Conservation (phyloP, 53 echinoderm and acorn worm genomes). For the Pentamera pediparva region DNA sequence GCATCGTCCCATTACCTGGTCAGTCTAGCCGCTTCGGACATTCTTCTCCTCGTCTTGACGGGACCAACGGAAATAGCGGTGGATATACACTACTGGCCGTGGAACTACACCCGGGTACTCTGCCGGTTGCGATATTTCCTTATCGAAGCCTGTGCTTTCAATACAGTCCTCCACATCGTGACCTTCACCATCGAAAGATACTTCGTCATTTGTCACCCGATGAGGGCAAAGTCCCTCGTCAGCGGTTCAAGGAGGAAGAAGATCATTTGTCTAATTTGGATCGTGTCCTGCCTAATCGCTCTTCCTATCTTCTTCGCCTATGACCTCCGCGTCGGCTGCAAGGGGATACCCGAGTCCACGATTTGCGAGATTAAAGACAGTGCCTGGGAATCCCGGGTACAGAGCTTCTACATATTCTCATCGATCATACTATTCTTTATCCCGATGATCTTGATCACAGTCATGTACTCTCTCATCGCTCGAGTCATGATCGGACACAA, state of each 20-base stretch:
- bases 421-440: slow-evolving; percentile 79
- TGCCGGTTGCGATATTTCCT: slow-evolving; percentile 75
- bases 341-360: slow-evolving; percentile 57
- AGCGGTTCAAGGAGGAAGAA: slow-evolving; percentile 66
- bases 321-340: slow-evolving; percentile 32
- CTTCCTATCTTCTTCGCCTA: slow-evolving; percentile 69
- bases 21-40: slow-evolving; percentile 83
- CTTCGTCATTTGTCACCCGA: slow-evolving; percentile 68
- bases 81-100: slow-evolving; percentile 72
- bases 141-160: slow-evolving; percentile 85
- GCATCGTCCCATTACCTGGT: slow-evolving; percentile 83
- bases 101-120: slow-evolving; percentile 73
- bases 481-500: slow-evolving; percentile 73
- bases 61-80: slow-evolving; percentile 80
- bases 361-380: slow-evolving; percentile 42
- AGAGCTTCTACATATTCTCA: slow-evolving; percentile 57
- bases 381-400: slow-evolving; percentile 35
- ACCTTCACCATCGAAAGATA: slow-evolving; percentile 63
- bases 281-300: slow-evolving; percentile 59
- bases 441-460: slow-evolving; percentile 79
- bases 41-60: slow-evolving; percentile 69
- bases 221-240: slow-evolving; percentile 57
- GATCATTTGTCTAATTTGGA: slow-evolving; percentile 79
- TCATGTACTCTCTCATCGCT: slow-evolving; percentile 83
- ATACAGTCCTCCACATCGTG: slow-evolving; percentile 64